Evolutionary conservation across 2,888 invertebrate genomes (phyloP).

Genomic region (Iphiclides podalirius): DNA sequence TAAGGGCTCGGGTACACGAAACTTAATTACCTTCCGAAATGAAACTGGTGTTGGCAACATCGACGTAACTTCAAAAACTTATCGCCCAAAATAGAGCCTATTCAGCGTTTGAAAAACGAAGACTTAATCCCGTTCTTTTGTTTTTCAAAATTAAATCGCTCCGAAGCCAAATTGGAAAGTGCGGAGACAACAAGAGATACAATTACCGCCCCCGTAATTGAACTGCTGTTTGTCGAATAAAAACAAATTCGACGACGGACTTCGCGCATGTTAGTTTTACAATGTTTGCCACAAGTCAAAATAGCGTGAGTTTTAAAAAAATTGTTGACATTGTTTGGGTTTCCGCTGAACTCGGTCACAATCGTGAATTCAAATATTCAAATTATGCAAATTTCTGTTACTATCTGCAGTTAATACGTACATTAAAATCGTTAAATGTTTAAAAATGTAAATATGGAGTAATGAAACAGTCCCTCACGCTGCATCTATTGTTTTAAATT

Average conservation of each 20-base stretch:
- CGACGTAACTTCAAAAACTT: conserved; percentile 3
- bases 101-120: conserved; percentile 38
- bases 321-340: background rate
- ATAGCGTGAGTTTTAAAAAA: background rate
- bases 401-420: too few species aligned
- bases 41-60: conserved; percentile 4
- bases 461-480: too few species aligned
- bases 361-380: too few species aligned
- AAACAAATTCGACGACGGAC: conserved; percentile 18
- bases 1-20: background rate
- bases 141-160: conserved; percentile 65
- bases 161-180: conserved; percentile 59
- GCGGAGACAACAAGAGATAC: conserved; percentile 35
- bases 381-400: too few species aligned
- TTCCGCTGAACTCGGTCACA: too few species aligned
- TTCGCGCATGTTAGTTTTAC: conserved; percentile 9
- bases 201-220: conserved; percentile 30
- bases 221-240: conserved; percentile 29
- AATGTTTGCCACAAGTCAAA: background rate
- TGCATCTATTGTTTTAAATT: too few species aligned
- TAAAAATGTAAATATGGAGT: too few species aligned
- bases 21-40: conserved; percentile 13
- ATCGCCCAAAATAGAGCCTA: conserved; percentile 8
- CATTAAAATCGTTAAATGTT: too few species aligned
- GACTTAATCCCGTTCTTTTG: conserved; percentile 57